A percentile compares a stretch with the other conserved stretches of the same genome.
Conservation (phyloP, 1,140 invertebrate genomes). For the Drosophila murphyi region DNA sequence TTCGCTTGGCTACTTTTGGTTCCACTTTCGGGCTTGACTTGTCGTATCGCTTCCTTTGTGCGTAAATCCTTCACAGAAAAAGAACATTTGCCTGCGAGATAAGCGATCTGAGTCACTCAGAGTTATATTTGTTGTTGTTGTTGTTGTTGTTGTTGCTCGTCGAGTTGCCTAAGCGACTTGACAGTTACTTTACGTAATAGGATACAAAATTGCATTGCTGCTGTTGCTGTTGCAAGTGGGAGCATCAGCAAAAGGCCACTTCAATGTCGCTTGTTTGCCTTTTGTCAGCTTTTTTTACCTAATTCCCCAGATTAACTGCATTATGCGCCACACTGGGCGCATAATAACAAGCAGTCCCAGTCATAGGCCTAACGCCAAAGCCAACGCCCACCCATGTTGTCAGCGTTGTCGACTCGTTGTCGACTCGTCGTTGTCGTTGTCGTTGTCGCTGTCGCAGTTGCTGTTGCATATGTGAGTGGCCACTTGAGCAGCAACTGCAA, state of each 20-base stretch:
- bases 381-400: constrained; percentile 4
- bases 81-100: constrained; percentile 72
- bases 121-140: constrained; percentile 13
- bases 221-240: constrained; percentile 15
- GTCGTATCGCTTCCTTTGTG: constrained; percentile 55
- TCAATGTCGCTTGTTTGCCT: constrained; percentile 62
- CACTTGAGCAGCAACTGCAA: constrained; percentile 50
- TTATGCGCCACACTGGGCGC: constrained; percentile 75
- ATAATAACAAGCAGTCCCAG: constrained; percentile 59
- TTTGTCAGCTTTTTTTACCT: constrained; percentile 77
- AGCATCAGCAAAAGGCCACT: constrained; percentile 53
- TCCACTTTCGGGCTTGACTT: constrained; percentile 35
- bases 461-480: constrained; percentile 56
- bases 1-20: constrained; percentile 79
- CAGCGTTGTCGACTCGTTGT: constrained; percentile 27
- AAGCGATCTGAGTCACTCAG: constrained; percentile 59
- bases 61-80: constrained; percentile 70
- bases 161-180: constrained; percentile 54
- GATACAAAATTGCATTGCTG: constrained; percentile 79
- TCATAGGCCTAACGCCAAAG: constrained; percentile 22
- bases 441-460: constrained; percentile 8
- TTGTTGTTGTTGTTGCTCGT: constrained; percentile 30
- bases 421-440: neutral
- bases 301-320: constrained; percentile 81
- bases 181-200: constrained; percentile 74